These are phyloP conservation scores for Isaurus tuberculatus DNA, from an alignment of 92 coral and sea anemone species.

Conservation along the genomic window DNA sequence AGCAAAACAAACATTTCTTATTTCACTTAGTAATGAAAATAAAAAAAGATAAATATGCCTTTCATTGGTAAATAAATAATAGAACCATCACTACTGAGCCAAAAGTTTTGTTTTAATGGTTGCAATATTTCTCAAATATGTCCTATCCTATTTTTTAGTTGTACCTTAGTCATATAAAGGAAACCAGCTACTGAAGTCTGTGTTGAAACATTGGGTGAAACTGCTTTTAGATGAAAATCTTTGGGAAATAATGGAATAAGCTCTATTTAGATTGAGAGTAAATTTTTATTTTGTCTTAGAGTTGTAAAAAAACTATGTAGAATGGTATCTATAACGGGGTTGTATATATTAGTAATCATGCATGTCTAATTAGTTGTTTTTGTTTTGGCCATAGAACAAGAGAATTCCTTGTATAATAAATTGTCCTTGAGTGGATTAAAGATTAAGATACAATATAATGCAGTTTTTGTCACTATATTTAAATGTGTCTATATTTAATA, in stretches of 20 bases:
- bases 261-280: background rate
- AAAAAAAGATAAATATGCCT: too few relatives aligned
- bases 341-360: slow-evolving; percentile 19
- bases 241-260: background rate
- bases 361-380: slow-evolving; percentile 23
- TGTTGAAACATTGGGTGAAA: background rate
- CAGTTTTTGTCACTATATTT: background rate
- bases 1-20: background rate
- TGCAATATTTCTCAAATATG: too few relatives aligned
- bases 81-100: background rate
- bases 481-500: background rate
- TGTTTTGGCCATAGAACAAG: background rate
- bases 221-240: background rate
- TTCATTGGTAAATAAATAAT: background rate
- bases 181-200: too few relatives aligned
- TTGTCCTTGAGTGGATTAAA: slow-evolving; percentile 39
- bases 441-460: background rate
- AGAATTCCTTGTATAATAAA: background rate
- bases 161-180: too few relatives aligned
- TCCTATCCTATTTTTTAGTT: too few relatives aligned
- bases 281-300: background rate
- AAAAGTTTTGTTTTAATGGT: background rate
- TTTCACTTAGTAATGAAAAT: background rate
- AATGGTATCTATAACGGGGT: background rate
- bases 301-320: background rate